A percentile compares a stretch with the other conserved stretches of the same genome.
phyloP scores from a whole-genome alignment of 2,113 vertebrate genomes.

The Toxotes jaculatrix region DNA sequence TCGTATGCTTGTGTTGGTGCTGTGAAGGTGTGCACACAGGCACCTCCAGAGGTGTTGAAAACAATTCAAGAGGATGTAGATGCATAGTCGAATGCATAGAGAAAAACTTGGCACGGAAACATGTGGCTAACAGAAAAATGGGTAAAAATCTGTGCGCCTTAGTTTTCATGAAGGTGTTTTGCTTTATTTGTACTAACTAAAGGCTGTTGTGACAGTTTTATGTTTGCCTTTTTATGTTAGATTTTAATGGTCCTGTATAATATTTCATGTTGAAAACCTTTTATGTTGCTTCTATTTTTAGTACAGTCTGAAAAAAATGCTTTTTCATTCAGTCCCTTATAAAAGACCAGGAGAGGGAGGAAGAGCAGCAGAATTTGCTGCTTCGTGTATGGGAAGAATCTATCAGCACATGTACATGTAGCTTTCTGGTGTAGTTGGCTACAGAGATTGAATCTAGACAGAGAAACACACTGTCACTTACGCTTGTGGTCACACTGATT shows the following conservation, averaged over 20 bases:
- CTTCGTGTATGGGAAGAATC: constrained; percentile 15
- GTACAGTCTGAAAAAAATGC: background rate
- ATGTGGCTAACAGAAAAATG: background rate
- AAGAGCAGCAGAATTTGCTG: constrained; percentile 2
- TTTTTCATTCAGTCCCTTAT: constrained; percentile 9
- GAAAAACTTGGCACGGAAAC: background rate
- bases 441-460: constrained; percentile 6
- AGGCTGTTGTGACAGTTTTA: constrained; percentile 2
- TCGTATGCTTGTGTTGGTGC: constrained; percentile 10
- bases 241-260: constrained; percentile 18
- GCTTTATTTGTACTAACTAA: constrained; percentile 1
- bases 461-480: constrained; percentile 20
- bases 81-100: too few species aligned
- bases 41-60: background rate
- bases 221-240: background rate
- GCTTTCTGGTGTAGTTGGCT: constrained; percentile 12
- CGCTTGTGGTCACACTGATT: constrained; percentile 37
- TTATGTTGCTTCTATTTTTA: constrained; percentile 12
- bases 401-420: background rate
- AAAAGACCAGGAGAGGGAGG: background rate
- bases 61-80: background rate
- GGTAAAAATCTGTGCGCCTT: background rate
- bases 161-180: background rate
- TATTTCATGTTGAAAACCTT: constrained; percentile 8
- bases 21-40: background rate